Conservation (phyloP, 2,113 vertebrate genomes). For the Prionailurus bengalensis region DNA sequence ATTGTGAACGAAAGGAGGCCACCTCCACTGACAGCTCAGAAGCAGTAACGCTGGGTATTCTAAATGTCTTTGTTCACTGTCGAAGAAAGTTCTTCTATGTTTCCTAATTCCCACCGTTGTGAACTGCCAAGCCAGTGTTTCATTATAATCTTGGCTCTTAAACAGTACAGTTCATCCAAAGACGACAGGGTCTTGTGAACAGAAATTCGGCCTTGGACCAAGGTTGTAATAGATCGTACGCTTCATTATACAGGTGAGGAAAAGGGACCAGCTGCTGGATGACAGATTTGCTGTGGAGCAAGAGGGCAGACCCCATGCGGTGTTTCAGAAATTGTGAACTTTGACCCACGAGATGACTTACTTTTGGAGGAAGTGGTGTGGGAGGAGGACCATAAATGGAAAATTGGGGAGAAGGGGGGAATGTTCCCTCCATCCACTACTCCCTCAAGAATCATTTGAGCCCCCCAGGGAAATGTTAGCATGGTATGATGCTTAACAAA, state of each 20-base stretch:
- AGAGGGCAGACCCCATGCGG: background rate
- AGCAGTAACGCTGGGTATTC: background rate
- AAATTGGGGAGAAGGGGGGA: background rate
- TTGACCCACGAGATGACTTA: background rate
- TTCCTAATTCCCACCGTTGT: background rate
- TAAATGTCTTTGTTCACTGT: background rate
- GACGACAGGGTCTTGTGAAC: conserved; percentile 54
- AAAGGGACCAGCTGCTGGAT: background rate
- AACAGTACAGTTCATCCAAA: conserved; percentile 8
- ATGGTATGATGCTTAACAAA: background rate
- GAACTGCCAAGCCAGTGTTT: conserved; percentile 39
- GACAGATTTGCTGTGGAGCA: background rate
- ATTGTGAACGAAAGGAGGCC: background rate
- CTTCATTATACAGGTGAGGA: conserved; percentile 66
- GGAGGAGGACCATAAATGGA: background rate
- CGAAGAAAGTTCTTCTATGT: background rate
- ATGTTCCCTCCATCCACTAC: background rate
- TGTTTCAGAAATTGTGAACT: background rate
- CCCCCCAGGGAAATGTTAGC: background rate
- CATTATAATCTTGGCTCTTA: conserved; percentile 63
- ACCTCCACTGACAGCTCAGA: background rate
- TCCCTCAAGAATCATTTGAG: background rate
- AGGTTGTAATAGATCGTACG: conserved; percentile 45
- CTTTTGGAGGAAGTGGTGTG: background rate
- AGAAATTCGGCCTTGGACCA: conserved; percentile 69